Conservation (phyloP, 2,888 invertebrate genomes). For the Ormyrus nitidulus region DNA sequence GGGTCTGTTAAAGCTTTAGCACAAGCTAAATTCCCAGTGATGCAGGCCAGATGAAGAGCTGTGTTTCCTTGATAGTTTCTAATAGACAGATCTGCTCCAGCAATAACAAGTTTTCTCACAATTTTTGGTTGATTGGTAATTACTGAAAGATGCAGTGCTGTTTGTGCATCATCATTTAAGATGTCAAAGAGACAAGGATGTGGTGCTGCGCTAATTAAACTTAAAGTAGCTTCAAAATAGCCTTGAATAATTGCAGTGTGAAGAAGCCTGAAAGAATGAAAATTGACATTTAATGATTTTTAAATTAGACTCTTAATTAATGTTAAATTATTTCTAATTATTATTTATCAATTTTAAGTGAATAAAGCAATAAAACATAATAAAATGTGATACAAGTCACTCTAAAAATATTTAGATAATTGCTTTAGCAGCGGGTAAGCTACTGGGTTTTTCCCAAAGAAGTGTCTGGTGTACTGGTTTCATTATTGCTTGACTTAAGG, state of each 20-base stretch:
- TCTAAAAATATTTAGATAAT: slow-evolving; percentile 12
- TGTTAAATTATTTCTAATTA: not conserved
- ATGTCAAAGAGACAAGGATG: slow-evolving; percentile 86
- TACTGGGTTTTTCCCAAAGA: slow-evolving; percentile 43
- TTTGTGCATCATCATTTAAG: slow-evolving; percentile 87
- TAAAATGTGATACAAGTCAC: not conserved
- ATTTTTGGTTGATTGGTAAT: slow-evolving; percentile 85
- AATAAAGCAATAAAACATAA: not conserved
- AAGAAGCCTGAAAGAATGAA: slow-evolving; percentile 80
- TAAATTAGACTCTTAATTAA: slow-evolving; percentile 19
- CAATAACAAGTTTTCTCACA: slow-evolving; percentile 85
- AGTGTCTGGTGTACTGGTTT: not conserved
- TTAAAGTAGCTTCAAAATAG: slow-evolving; percentile 83
- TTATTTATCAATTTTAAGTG: not conserved
- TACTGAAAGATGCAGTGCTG: slow-evolving; percentile 92
- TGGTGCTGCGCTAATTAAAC: slow-evolving; percentile 87
- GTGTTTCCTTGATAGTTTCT: slow-evolving; percentile 89
- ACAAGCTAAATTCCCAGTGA: slow-evolving; percentile 82
- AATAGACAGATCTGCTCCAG: slow-evolving; percentile 81
- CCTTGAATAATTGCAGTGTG: slow-evolving; percentile 90
- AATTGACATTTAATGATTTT: not conserved
- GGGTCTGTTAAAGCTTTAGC: slow-evolving; percentile 85
- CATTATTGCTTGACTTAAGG: not conserved
- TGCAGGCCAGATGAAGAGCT: slow-evolving; percentile 89
- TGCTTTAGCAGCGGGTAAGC: slow-evolving; percentile 12